Evolutionary conservation across 2,888 invertebrate species (phyloP).

Genomic region (Eupithecia inturbata): DNA sequence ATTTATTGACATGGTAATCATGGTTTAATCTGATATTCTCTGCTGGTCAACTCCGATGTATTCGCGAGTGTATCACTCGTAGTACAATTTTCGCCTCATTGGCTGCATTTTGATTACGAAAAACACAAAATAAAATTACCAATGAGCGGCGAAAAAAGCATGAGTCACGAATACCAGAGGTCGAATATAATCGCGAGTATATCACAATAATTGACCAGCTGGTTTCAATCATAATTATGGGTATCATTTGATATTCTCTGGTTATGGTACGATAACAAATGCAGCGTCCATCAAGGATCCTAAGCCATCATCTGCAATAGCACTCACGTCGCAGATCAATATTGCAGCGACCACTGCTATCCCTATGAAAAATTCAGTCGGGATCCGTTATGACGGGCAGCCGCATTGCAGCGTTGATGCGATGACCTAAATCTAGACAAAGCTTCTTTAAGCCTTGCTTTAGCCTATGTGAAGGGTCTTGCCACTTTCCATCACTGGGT

Average conservation of each 20-base stretch:
- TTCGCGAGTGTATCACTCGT: background rate
- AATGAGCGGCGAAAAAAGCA: too few species aligned
- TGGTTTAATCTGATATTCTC: background rate
- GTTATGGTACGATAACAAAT: background rate
- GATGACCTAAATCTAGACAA: conserved; percentile 73
- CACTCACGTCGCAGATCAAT: background rate
- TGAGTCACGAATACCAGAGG: too few species aligned
- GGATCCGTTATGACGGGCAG: conserved; percentile 50
- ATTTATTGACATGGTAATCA: background rate
- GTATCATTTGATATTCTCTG: background rate
- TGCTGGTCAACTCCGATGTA: background rate
- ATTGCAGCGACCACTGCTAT: background rate
- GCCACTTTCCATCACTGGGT: background rate
- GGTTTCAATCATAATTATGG: too few species aligned
- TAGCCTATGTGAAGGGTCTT: conserved; percentile 16
- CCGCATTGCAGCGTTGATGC: conserved; percentile 74
- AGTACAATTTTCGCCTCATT: background rate
- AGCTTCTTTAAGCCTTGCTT: conserved; percentile 39
- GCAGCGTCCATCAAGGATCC: background rate
- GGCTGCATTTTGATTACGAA: too few species aligned
- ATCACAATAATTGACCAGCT: too few species aligned
- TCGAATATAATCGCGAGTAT: too few species aligned
- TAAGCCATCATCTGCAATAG: background rate
- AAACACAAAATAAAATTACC: too few species aligned
- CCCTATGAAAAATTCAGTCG: conserved; percentile 34